These are phyloP conservation scores for Antechinus stuartii DNA, from an alignment of 2,113 vertebrate species.

Conservation along the genomic window DNA sequence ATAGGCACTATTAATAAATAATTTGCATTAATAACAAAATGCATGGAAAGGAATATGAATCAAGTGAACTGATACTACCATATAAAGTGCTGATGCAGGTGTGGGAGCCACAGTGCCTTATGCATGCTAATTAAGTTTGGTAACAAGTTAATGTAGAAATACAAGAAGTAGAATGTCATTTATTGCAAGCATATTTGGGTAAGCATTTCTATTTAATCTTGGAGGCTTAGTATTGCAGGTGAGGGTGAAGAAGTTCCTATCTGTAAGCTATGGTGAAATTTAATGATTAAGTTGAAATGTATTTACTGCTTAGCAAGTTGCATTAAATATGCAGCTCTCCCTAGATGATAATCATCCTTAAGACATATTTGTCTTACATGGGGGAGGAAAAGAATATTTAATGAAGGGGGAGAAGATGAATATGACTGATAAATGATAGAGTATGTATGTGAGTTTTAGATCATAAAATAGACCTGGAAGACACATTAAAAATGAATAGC, in stretches of 20 bases:
- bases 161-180: constrained; percentile 62
- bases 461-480: constrained; percentile 30
- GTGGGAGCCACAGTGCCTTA: constrained; percentile 75
- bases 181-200: constrained; percentile 67
- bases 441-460: background rate
- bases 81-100: constrained; percentile 66
- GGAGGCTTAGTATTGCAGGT: constrained; percentile 60
- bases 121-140: constrained; percentile 76
- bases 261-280: constrained; percentile 32
- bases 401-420: background rate
- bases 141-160: constrained; percentile 63
- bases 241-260: constrained; percentile 54
- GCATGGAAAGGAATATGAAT: constrained; percentile 51
- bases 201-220: constrained; percentile 68
- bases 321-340: constrained; percentile 25
- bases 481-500: constrained; percentile 55
- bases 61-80: constrained; percentile 44
- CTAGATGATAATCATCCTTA: constrained; percentile 50
- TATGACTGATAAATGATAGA: background rate
- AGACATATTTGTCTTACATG: constrained; percentile 26
- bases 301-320: background rate
- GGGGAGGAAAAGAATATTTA: constrained; percentile 26
- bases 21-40: constrained; percentile 69
- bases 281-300: constrained; percentile 52
- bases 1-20: constrained; percentile 72